Evolutionary conservation across 2,888 invertebrate genomes (phyloP).

Genomic region (Iselma pallidipennis): DNA sequence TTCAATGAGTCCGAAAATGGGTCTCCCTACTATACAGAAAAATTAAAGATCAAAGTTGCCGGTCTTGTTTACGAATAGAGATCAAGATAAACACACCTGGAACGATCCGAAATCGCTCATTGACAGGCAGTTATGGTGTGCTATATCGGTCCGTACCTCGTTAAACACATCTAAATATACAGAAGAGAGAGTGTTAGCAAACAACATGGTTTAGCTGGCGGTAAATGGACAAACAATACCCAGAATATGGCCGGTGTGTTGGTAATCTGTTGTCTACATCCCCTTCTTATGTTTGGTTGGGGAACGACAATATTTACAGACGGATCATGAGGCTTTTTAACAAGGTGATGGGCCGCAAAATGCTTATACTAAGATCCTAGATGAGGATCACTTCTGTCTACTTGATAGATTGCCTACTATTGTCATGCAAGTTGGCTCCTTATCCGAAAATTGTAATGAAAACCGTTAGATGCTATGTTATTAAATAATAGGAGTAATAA

Average conservation of each 20-base stretch:
- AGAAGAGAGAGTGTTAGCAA: constrained; percentile 49
- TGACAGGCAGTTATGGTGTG: constrained; percentile 45
- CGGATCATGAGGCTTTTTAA: constrained; percentile 37
- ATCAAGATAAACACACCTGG: constrained; percentile 55
- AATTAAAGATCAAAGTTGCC: constrained; percentile 47
- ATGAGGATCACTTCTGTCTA: too few relatives aligned
- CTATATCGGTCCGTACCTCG: constrained; percentile 22
- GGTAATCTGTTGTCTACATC: constrained; percentile 55
- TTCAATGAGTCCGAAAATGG: constrained; percentile 15
- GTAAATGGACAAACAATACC: constrained; percentile 56
- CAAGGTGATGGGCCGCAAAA: constrained; percentile 7
- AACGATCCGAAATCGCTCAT: constrained; percentile 51
- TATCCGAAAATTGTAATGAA: background rate
- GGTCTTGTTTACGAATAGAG: constrained; percentile 48
- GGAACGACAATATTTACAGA: constrained; percentile 54
- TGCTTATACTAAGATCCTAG: background rate
- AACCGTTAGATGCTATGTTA: background rate
- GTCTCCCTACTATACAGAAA: constrained; percentile 28
- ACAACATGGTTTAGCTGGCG: constrained; percentile 54
- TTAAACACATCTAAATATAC: constrained; percentile 42
- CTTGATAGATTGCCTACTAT: background rate
- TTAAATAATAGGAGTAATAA: too few relatives aligned
- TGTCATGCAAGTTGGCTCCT: background rate
- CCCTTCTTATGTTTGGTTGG: constrained; percentile 48
- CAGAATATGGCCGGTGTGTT: constrained; percentile 47